Evolutionary conservation across 2,797 vertebrate species (phyloP).

Genomic region (Sitta carolinensis): DNA sequence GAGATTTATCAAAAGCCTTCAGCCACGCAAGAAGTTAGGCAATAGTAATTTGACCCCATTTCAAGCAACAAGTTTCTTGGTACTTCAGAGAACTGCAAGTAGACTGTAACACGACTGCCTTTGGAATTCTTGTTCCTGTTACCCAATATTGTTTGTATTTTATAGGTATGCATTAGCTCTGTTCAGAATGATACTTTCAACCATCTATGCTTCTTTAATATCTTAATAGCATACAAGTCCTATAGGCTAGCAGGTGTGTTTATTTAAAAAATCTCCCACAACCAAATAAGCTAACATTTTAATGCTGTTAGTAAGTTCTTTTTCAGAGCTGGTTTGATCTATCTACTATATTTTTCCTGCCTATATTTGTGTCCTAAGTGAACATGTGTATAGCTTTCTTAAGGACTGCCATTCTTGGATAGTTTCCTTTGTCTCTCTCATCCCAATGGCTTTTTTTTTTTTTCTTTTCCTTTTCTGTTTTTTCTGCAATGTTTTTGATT

Average conservation of each 20-base stretch:
- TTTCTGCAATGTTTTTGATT: not conserved
- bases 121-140: not conserved
- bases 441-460: too few relatives aligned
- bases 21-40: not conserved
- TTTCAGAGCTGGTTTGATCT: not conserved
- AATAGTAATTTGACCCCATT: fast-evolving
- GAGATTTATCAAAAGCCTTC: not conserved
- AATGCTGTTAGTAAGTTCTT: not conserved
- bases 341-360: not conserved
- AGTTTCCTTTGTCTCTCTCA: not conserved
- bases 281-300: not conserved
- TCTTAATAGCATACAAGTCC: not conserved
- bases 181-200: not conserved
- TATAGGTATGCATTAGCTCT: not conserved
- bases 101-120: not conserved
- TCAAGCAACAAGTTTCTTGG: not conserved
- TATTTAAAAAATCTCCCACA: not conserved
- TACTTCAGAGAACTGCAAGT: not conserved
- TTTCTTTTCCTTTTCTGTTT: fast-evolving
- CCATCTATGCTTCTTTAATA: not conserved
- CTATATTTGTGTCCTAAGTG: not conserved
- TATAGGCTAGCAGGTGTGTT: not conserved
- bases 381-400: not conserved
- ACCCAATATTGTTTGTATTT: not conserved
- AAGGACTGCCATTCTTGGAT: not conserved